Base-by-base conservation (phyloP, 92 coral and sea anemone species). In the Phymanthus crucifer region DNA sequence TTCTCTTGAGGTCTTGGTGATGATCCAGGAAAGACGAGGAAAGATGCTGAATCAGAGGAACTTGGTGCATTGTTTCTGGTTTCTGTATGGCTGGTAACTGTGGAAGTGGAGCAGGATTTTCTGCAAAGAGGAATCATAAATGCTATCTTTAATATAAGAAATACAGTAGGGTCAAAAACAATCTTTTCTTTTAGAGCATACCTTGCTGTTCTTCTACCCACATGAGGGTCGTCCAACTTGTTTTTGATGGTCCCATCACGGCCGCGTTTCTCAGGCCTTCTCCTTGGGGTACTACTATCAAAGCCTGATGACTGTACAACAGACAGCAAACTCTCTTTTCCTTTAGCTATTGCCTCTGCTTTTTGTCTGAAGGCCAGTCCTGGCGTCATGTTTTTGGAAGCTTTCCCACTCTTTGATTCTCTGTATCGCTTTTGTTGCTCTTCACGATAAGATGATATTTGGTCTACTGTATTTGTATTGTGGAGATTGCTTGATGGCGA, bases 331-430 rank as follows among this genome's bases (percentile, higher is more conserved):
- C 78, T 69, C 32, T 82, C 82, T 66, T 85, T 89, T 1, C 92
- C 92, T 75, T 71, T 76, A 7, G 92, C 92, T 13, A 89, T 85
- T 19, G 92, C 92, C 67, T 81, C 89, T 7, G 81, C 92, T 71
- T 85, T 85, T 61, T 77, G 80, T 70, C 92, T 61, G 52, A 89
- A 89, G 29, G 80, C 86, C 67, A 85, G 33, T 21, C 92, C 92
- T 34, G 78, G 82, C 0, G 89, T 37, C 24, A 68, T 61, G 18
- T 21, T 79, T 36, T 71, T 32, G 33, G 43, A 37, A 23, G 40
- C 1, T 70, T 75, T 75, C 14, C 69, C 50, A 6, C 69, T 40
- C 66, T 80, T 80, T 12, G 78, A n/a, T 5, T 80, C 70, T 27
- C 32, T 38, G 40, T 31, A 72, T 24, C 61, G 35, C 57, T 34